Evolutionary conservation across 2,797 vertebrate genomes (phyloP).

Genomic region (Bovichtus variegatus): DNA sequence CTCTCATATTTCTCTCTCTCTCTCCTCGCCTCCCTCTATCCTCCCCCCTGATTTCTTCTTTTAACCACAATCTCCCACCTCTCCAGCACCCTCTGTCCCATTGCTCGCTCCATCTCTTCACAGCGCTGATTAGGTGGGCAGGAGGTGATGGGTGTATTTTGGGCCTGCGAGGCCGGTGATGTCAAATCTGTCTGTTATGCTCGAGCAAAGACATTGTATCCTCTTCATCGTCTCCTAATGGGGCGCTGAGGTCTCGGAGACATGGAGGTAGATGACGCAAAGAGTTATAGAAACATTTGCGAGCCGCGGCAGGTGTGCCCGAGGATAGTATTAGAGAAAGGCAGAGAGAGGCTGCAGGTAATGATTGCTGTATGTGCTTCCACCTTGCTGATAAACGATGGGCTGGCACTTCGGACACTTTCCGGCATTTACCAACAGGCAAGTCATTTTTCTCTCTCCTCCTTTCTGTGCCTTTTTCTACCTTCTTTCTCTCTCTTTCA

Average conservation of each 20-base stretch:
- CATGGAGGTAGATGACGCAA: slow-evolving; percentile 37
- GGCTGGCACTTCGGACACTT: slow-evolving; percentile 71
- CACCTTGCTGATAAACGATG: slow-evolving; percentile 74
- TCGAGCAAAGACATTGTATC: slow-evolving; percentile 59
- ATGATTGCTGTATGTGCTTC: slow-evolving; percentile 70
- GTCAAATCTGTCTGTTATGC: slow-evolving; percentile 66
- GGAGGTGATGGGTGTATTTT: slow-evolving; percentile 69
- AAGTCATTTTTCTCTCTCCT: slow-evolving; percentile 71
- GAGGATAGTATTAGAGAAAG: slow-evolving; percentile 67
- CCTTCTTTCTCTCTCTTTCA: slow-evolving; percentile 6
- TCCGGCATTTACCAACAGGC: slow-evolving; percentile 68
- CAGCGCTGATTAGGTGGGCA: slow-evolving; percentile 59
- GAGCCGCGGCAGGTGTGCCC: slow-evolving; percentile 55
- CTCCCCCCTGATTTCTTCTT: slow-evolving; percentile 45
- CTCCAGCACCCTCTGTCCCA: slow-evolving; percentile 36
- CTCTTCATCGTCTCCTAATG: slow-evolving; percentile 65
- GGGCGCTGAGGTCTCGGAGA: slow-evolving; percentile 49
- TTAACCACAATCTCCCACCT: slow-evolving; percentile 57
- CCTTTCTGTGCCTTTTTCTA: slow-evolving; percentile 18
- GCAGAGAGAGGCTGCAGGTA: slow-evolving; percentile 59
- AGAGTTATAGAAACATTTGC: slow-evolving; percentile 40
- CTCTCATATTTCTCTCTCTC: slow-evolving; percentile 24
- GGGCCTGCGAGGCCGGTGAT: slow-evolving; percentile 46
- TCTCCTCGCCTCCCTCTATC: slow-evolving; percentile 1
- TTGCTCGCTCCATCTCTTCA: slow-evolving; percentile 43